phyloP scores from a whole-genome alignment of 1,140 invertebrate genomes.

The Lordiphosa clarofinis region DNA sequence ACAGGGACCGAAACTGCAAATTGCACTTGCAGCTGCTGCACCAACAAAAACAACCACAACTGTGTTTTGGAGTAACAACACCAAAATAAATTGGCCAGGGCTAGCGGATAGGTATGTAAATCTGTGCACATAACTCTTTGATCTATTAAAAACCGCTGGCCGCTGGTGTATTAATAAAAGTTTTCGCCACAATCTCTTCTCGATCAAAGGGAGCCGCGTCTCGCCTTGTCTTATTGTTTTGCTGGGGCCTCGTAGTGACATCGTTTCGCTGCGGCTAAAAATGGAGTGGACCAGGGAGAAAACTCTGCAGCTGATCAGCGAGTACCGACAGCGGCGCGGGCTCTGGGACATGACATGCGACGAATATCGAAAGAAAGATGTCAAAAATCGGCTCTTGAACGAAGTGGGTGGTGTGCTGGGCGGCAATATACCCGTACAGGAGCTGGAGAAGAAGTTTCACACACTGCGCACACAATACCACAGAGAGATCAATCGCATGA shows the following conservation, averaged over 20 bases:
- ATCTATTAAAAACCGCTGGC: slow-evolving; percentile 37
- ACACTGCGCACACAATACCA: slow-evolving; percentile 76
- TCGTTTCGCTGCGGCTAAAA: slow-evolving; percentile 54
- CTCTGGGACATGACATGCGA: slow-evolving; percentile 79
- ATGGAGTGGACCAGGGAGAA: slow-evolving; percentile 79
- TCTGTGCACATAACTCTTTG: slow-evolving; percentile 31
- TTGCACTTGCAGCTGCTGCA: no score
- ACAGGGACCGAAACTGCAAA: no score
- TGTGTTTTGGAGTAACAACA: slow-evolving; percentile 29
- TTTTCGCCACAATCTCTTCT: slow-evolving; percentile 15
- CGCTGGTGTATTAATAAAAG: slow-evolving; percentile 19
- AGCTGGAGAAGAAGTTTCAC: slow-evolving; percentile 77
- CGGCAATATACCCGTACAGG: slow-evolving; percentile 65
- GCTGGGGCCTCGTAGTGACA: slow-evolving; percentile 18
- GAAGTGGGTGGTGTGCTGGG: slow-evolving; percentile 65
- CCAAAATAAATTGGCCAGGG: slow-evolving; percentile 37
- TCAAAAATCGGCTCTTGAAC: slow-evolving; percentile 65
- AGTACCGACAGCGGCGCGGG: slow-evolving; percentile 68
- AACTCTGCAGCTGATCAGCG: slow-evolving; percentile 66
- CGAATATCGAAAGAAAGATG: slow-evolving; percentile 77
- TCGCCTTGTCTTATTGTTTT: slow-evolving; percentile 31
- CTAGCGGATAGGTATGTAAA: slow-evolving; percentile 5
- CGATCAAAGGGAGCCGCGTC: slow-evolving; percentile 30
- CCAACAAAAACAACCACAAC: no score
- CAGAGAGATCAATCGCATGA: slow-evolving; percentile 78